A percentile compares a stretch with the other conserved stretches of the same genome.
These are phyloP conservation scores for Glaucomys volans DNA, from an alignment of 2,113 vertebrate species.

Conservation along the genomic window DNA sequence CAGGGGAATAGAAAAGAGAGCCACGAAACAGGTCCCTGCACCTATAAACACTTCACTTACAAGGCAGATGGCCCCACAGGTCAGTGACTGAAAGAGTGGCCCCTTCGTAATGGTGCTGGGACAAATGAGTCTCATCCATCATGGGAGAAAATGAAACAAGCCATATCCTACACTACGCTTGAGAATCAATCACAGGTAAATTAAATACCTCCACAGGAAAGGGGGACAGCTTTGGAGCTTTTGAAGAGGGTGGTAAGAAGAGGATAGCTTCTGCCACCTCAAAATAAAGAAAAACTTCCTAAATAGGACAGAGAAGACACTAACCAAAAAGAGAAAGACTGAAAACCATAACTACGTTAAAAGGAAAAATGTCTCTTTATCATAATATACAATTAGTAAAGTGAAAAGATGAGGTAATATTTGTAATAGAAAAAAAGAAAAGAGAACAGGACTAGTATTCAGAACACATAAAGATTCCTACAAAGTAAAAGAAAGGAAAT, in stretches of 20 bases:
- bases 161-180: background rate
- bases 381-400: background rate
- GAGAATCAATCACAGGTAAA: background rate
- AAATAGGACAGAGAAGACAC: conserved; percentile 17
- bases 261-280: background rate
- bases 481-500: conserved; percentile 9
- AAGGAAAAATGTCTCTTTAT: conserved; percentile 31
- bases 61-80: background rate
- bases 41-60: background rate
- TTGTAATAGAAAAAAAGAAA: background rate
- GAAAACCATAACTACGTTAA: conserved; percentile 37
- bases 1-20: background rate
- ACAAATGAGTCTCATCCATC: background rate
- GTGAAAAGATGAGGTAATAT: background rate
- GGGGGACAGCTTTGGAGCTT: background rate
- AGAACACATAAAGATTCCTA: conserved; percentile 18
- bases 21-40: background rate
- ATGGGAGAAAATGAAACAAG: background rate
- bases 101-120: background rate
- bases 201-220: conserved; percentile 7
- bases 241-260: background rate
- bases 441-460: background rate
- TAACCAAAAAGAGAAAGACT: background rate
- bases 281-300: conserved; percentile 40
- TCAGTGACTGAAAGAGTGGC: background rate